A percentile compares a stretch with the other conserved stretches of the same genome.
phyloP scores from a whole-genome alignment of 2,888 invertebrate species.

The Tenthredo notha region DNA sequence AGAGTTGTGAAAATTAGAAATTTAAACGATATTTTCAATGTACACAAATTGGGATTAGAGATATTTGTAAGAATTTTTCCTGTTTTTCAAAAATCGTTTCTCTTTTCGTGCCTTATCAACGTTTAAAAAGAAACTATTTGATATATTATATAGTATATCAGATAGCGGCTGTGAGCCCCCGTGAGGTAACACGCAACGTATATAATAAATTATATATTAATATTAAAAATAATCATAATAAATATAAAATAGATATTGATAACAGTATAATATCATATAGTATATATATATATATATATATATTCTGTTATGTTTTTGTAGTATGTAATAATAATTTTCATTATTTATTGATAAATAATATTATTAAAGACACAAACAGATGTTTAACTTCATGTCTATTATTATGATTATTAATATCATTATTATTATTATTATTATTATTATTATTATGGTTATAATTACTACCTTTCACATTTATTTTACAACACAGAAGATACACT shows the following conservation, averaged over 20 bases:
- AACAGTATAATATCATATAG: conserved; percentile 56
- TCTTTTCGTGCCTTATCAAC: background rate
- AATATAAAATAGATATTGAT: conserved; percentile 43
- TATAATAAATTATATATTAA: conserved; percentile 29
- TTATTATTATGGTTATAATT: background rate
- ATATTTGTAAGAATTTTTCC: too few relatives aligned
- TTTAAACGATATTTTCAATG: background rate
- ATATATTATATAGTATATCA: background rate
- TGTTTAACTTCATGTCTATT: background rate
- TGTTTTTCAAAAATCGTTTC: background rate
- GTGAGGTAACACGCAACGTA: conserved; percentile 24
- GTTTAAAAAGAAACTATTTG: background rate
- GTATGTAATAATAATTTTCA: conserved; percentile 60
- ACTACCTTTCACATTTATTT: conserved; percentile 14
- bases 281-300: background rate
- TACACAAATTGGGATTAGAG: background rate
- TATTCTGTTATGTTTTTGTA: conserved; percentile 48
- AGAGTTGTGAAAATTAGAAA: background rate
- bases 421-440: background rate
- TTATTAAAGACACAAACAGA: conserved; percentile 28
- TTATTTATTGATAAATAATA: conserved; percentile 70
- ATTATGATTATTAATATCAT: background rate
- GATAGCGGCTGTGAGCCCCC: conserved; percentile 48
- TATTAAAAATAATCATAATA: conserved; percentile 44
- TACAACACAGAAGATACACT: conserved; percentile 7